Conservation (phyloP, 1,140 invertebrate genomes). For the Zaprionus davidi region DNA sequence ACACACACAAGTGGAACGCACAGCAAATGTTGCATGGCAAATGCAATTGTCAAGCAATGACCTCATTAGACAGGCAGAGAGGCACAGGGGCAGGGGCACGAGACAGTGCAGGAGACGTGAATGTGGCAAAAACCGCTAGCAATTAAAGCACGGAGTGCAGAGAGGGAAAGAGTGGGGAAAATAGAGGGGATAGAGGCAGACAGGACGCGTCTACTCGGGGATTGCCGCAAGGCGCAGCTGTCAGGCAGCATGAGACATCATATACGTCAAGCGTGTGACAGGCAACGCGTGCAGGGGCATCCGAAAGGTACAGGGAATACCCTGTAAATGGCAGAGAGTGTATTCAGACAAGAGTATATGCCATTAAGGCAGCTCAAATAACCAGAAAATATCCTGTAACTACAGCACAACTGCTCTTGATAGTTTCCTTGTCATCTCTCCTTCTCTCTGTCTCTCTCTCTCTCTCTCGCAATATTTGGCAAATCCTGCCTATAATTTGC, state of each 20-base stretch:
- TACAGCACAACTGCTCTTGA: neutral
- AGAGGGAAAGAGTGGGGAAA: neutral
- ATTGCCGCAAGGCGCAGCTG: constrained; percentile 55
- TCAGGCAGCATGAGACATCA: constrained; percentile 72
- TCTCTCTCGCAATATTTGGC: neutral
- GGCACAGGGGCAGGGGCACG: constrained; percentile 17
- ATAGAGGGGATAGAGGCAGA: neutral
- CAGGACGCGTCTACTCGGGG: neutral
- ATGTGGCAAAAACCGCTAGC: constrained; percentile 57
- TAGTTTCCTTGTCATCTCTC: neutral
- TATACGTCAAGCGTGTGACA: constrained; percentile 69
- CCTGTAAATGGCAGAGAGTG: neutral
- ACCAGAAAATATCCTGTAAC: constrained; percentile 42
- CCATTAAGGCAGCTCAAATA: constrained; percentile 37
- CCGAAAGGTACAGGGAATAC: neutral
- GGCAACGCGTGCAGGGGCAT: neutral
- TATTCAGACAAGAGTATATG: constrained; percentile 4
- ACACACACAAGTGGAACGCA: constrained; percentile 38
- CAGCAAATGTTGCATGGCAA: constrained; percentile 75
- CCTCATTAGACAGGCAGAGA: constrained; percentile 65
- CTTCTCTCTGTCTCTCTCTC: neutral
- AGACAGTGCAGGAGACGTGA: constrained; percentile 10
- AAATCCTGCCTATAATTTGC: neutral
- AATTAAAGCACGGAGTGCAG: constrained; percentile 41
- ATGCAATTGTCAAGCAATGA: constrained; percentile 82